These are phyloP conservation scores for Coleophora flavipennella DNA, from an alignment of 2,888 invertebrate genomes.

Conservation along the genomic window DNA sequence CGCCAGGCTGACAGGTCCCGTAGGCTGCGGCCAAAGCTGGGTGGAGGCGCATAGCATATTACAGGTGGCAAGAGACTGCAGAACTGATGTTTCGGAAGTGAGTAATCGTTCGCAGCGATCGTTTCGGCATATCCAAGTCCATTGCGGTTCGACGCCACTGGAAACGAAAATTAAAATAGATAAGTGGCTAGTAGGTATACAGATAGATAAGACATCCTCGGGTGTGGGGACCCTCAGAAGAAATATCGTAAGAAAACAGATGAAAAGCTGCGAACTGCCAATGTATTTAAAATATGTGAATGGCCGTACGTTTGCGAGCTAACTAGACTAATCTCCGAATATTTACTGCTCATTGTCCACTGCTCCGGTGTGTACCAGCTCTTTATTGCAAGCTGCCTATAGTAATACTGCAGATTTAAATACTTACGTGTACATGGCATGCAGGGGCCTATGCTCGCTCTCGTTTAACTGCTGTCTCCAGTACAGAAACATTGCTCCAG, in stretches of 20 bases:
- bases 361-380: too few relatives aligned
- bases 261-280: too few relatives aligned
- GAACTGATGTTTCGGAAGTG: slow-evolving; percentile 45
- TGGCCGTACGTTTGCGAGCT: too few relatives aligned
- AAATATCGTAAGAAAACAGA: too few relatives aligned
- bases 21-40: slow-evolving; percentile 87
- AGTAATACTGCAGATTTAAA: too few relatives aligned
- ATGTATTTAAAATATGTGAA: too few relatives aligned
- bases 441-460: background rate
- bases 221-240: too few relatives aligned
- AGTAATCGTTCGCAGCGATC: slow-evolving; percentile 78
- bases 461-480: background rate
- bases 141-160: slow-evolving; percentile 72
- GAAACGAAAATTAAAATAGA: slow-evolving; percentile 20
- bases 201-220: too few relatives aligned
- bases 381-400: too few relatives aligned
- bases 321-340: too few relatives aligned
- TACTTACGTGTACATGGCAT: background rate
- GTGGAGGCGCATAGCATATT: slow-evolving; percentile 83
- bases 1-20: slow-evolving; percentile 78
- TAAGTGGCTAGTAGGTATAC: too few relatives aligned
- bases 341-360: too few relatives aligned
- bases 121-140: slow-evolving; percentile 84
- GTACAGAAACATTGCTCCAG: background rate
- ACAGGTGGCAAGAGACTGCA: slow-evolving; percentile 80